Evolutionary conservation across 2,113 vertebrate species (phyloP).

Genomic region (Lasiurus cinereus): DNA sequence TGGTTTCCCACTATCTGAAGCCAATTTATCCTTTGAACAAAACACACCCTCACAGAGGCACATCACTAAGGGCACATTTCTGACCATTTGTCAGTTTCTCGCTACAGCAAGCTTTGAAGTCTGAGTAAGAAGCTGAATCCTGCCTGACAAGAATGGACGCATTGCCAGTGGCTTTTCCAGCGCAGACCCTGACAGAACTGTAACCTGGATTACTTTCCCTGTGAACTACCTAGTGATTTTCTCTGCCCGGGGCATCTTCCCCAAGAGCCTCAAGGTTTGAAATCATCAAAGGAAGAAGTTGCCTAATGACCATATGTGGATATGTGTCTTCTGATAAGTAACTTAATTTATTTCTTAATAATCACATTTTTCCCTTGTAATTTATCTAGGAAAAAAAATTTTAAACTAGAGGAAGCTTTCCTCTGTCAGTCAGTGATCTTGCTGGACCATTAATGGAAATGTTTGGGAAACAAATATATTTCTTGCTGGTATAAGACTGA

Average conservation of each 20-base stretch:
- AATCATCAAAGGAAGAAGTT: not conserved
- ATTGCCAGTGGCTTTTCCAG: not conserved
- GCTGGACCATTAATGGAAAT: not conserved
- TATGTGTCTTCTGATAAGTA: not conserved
- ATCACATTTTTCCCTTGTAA: not conserved
- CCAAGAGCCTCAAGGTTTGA: not conserved
- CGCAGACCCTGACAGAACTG: not conserved
- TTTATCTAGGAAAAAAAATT: slow-evolving; percentile 22
- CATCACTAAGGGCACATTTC: not conserved
- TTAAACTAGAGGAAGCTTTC: not conserved
- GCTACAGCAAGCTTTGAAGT: slow-evolving; percentile 46
- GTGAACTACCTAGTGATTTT: not conserved
- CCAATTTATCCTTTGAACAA: slow-evolving; percentile 31
- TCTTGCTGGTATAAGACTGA: not conserved
- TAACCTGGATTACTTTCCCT: not conserved
- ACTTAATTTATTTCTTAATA: not conserved
- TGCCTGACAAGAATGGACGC: slow-evolving; percentile 1
- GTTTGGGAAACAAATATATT: slow-evolving; percentile 58
- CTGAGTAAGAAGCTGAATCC: slow-evolving; percentile 20
- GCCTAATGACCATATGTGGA: not conserved
- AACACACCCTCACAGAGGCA: not conserved
- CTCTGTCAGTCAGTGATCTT: not conserved
- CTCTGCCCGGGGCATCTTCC: not conserved
- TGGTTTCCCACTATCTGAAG: slow-evolving; percentile 18
- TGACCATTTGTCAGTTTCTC: slow-evolving; percentile 60